Conservation (phyloP, 2,797 vertebrate genomes). For the Falco rusticolus region DNA sequence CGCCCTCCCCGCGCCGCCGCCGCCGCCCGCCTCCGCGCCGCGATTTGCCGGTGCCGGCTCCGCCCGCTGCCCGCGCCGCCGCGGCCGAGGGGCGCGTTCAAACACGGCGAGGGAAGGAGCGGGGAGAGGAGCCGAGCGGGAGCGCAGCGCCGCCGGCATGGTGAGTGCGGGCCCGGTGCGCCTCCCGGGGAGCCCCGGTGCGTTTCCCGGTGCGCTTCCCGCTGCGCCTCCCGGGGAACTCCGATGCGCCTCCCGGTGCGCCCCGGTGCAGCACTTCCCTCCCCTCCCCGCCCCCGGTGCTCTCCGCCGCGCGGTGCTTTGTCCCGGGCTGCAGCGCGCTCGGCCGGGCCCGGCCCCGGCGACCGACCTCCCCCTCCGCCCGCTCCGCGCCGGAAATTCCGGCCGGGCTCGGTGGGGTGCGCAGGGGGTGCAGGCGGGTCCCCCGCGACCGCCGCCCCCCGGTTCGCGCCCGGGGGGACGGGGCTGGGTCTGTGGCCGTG, state of each 20-base stretch:
- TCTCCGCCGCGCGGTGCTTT: background rate
- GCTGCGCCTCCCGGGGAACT: background rate
- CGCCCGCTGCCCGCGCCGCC: slow-evolving; percentile 49
- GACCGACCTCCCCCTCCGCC: background rate
- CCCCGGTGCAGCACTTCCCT: too few relatives aligned
- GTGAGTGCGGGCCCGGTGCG: slow-evolving; percentile 19
- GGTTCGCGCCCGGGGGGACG: background rate
- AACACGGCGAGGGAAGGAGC: slow-evolving; percentile 60
- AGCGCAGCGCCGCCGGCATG: slow-evolving; percentile 49
- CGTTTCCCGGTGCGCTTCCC: background rate
- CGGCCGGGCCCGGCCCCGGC: background rate
- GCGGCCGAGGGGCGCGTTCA: slow-evolving; percentile 60
- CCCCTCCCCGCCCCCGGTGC: background rate
- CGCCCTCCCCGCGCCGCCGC: background rate
- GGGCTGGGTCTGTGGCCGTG: background rate
- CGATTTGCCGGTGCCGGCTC: slow-evolving; percentile 53
- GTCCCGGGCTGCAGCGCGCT: background rate
- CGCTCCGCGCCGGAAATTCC: slow-evolving; percentile 46
- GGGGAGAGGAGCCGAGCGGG: slow-evolving; percentile 2
- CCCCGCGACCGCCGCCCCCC: too few relatives aligned
- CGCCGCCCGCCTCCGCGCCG: slow-evolving; percentile 30
- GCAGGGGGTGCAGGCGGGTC: background rate
- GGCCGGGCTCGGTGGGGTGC: background rate
- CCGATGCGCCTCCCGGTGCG: too few relatives aligned
- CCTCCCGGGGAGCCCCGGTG: too few relatives aligned